Percentiles rank a stretch among this genome's conserved stretches.
Evolutionary conservation across 2,888 invertebrate species (phyloP).

Genomic region (Gisinianus flammeolus): DNA sequence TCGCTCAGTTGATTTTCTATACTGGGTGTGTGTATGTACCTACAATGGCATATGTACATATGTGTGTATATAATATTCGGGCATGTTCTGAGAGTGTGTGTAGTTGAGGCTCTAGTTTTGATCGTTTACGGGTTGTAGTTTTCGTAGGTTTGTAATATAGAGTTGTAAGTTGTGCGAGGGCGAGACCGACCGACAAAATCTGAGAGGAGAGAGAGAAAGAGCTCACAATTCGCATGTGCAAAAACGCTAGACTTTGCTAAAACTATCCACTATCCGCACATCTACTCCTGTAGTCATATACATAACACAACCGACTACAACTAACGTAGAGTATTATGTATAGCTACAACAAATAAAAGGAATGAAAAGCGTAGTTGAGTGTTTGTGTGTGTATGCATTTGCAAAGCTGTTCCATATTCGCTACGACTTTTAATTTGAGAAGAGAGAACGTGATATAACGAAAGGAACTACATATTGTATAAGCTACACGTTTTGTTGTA

Average conservation of each 20-base stretch:
- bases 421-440: neutral
- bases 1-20: no score
- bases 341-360: no score
- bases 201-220: neutral
- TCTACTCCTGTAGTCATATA: neutral
- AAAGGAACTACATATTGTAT: neutral
- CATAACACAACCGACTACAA: neutral
- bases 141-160: no score
- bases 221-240: constrained; percentile 33
- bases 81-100: no score
- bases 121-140: constrained; percentile 16
- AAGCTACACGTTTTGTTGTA: neutral
- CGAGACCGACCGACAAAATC: neutral
- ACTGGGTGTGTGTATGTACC: no score
- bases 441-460: neutral
- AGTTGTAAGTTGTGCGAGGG: neutral
- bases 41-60: no score
- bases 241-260: neutral
- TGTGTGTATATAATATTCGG: neutral
- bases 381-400: no score
- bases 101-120: neutral
- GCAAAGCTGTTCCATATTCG: neutral
- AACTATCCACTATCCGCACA: neutral
- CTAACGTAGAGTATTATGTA: neutral
- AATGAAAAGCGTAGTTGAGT: no score